Base-by-base conservation (phyloP, 2,888 invertebrate genomes). In the Neria commutata region DNA sequence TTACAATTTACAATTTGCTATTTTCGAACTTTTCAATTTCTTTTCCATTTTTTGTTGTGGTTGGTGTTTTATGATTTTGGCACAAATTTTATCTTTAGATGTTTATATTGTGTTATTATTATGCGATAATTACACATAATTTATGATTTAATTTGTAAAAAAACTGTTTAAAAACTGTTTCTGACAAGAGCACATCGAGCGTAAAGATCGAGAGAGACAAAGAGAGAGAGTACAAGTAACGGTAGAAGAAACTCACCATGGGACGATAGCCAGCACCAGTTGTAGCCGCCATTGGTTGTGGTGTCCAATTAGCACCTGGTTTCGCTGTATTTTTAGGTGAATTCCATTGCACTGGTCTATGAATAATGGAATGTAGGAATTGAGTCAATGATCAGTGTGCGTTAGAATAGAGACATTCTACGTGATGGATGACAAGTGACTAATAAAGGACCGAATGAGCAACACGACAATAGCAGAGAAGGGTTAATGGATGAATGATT, bases 281-380 rank as follows among this genome's bases (percentile, higher is more conserved):
- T 64, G 93, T 93, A 61, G 92, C 92, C 72, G 92, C 91, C 89
- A 92, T 91, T 37, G 93, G 93, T 82, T 94, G 93, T 64, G 93
- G 93, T 70, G 88, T 90, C 94, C 93, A 94, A 67, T 89, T 88
- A 74, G 85, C 85, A 69, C 90, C 90, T 37, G 91, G 86, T 84
- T 92, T 93, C 67, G 91, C 89, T 61, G 89, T 88, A 82, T 91
- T 92, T 85, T 93, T 93, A 65, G 93, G 93, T 62, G 93, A 93
- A 82, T 91, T 93, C 93, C 93, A 94, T 85, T 92, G 92, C 85
- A 93, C 90, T 77, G 92, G 91, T 84, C 92, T 92, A 77, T 69
- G 77, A 75, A 75, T 76, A 71, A 75, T 75, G 74, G 69, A 68
- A 49, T 29, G n/a, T n/a, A 47, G 56, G 51, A 58, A 52, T 61